These are phyloP conservation scores for Tiliacea citrago DNA, from an alignment of 2,888 invertebrate species.

Conservation along the genomic window DNA sequence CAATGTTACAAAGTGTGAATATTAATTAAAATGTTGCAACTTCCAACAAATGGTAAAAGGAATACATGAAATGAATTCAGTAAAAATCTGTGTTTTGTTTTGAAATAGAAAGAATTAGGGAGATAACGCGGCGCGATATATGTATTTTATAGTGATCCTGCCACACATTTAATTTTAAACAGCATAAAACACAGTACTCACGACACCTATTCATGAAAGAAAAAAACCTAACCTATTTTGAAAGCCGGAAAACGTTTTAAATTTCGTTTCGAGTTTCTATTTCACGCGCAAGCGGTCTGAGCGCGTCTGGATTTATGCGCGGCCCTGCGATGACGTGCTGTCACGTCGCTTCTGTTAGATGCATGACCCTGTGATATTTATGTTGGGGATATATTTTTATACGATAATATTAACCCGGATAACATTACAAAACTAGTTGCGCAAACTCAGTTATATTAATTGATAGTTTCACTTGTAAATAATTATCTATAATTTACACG, in stretches of 20 bases:
- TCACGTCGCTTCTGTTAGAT: constrained; percentile 59
- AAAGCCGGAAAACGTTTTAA: not conserved
- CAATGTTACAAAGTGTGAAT: too few species aligned
- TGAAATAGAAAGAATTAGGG: not conserved
- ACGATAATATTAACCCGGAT: not conserved
- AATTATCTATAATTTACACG: too few species aligned
- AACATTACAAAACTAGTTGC: too few species aligned
- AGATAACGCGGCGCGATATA: not conserved
- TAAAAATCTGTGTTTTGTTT: not conserved
- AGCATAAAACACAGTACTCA: not conserved
- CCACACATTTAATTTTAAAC: not conserved
- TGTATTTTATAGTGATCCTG: not conserved
- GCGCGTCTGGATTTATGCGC: constrained; percentile 78
- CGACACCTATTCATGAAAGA: not conserved
- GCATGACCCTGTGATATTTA: constrained; percentile 54
- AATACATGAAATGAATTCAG: not conserved
- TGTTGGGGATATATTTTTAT: constrained; percentile 26
- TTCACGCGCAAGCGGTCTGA: constrained; percentile 81
- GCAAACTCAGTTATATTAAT: too few species aligned
- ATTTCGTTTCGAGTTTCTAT: constrained; percentile 79
- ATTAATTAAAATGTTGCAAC: too few species aligned
- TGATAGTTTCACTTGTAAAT: too few species aligned
- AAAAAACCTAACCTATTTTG: not conserved
- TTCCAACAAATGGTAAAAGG: not conserved
- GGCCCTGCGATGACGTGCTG: constrained; percentile 61